Conservation (phyloP, 2,113 vertebrate species). For the Agapornis roseicollis region DNA sequence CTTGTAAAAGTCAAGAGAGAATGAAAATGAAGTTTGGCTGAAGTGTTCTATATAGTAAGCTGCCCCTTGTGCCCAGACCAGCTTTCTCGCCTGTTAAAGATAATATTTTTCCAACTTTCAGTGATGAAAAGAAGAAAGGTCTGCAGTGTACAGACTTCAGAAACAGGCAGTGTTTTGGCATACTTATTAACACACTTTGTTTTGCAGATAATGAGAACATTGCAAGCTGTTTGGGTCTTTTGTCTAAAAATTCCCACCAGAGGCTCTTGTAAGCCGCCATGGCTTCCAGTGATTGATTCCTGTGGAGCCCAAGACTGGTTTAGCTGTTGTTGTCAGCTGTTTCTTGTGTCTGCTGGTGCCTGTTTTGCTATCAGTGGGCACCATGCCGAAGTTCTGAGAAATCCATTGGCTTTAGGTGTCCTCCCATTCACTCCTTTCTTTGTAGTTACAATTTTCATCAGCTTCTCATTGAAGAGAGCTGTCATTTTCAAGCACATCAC, state of each 20-base stretch:
- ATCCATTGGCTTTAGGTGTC: not conserved
- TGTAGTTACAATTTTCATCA: not conserved
- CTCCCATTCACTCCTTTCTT: not conserved
- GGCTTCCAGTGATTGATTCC: conserved; percentile 54
- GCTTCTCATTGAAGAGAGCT: not conserved
- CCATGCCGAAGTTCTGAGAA: conserved; percentile 2
- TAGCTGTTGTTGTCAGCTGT: conserved; percentile 53
- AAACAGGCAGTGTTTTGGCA: conserved; percentile 26
- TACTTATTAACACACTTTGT: conserved; percentile 67
- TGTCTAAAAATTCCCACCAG: conserved; percentile 65
- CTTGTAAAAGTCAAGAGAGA: not conserved
- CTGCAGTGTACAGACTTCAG: conserved; percentile 26
- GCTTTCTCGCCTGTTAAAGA: not conserved
- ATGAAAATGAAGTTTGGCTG: not conserved
- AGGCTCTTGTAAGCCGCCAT: conserved; percentile 18
- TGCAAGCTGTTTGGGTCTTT: conserved; percentile 71
- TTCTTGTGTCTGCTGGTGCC: conserved; percentile 1
- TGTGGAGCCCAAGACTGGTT: conserved; percentile 48
- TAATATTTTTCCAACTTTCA: conserved; percentile 19
- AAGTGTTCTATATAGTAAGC: not conserved
- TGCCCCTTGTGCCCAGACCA: not conserved
- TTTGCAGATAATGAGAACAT: conserved; percentile 72
- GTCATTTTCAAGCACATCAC: conserved; percentile 39
- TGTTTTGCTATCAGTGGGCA: not conserved
- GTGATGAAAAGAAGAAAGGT: conserved; percentile 11